Conservation (phyloP, 2,797 vertebrate genomes). For the Rhabdophis nuchalis region DNA sequence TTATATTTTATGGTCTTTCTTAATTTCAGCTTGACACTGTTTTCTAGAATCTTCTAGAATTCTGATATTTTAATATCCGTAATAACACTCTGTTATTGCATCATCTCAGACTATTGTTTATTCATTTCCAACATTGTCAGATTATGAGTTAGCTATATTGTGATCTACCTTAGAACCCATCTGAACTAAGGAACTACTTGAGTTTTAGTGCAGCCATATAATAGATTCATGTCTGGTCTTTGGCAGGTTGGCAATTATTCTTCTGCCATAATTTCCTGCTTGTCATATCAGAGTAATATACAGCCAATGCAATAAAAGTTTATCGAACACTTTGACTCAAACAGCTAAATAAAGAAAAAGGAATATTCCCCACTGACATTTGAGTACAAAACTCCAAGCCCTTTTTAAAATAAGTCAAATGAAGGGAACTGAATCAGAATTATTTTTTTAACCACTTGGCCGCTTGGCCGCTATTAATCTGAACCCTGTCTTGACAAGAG, state of each 20-base stretch:
- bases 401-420: slow-evolving; percentile 32
- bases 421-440: slow-evolving; percentile 39
- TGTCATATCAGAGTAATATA: neutral
- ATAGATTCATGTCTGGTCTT: neutral
- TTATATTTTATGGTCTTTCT: neutral
- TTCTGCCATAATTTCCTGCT: neutral
- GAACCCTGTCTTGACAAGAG: slow-evolving; percentile 47
- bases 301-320: neutral
- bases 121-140: neutral
- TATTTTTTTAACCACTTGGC: slow-evolving; percentile 30
- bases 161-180: neutral
- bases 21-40: neutral
- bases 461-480: slow-evolving; percentile 46
- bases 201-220: neutral
- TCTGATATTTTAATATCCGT: neutral
- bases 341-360: neutral
- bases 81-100: neutral
- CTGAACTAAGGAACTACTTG: neutral
- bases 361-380: neutral
- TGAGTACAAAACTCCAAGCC: slow-evolving; percentile 21
- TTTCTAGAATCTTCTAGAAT: neutral
- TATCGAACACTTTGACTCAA: neutral
- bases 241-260: neutral
- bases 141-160: neutral
- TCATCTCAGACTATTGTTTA: neutral